Percentiles rank a stretch among this genome's conserved stretches.
Evolutionary conservation across 2,113 vertebrate genomes (phyloP).

Genomic region (Amblyornis subalaris): DNA sequence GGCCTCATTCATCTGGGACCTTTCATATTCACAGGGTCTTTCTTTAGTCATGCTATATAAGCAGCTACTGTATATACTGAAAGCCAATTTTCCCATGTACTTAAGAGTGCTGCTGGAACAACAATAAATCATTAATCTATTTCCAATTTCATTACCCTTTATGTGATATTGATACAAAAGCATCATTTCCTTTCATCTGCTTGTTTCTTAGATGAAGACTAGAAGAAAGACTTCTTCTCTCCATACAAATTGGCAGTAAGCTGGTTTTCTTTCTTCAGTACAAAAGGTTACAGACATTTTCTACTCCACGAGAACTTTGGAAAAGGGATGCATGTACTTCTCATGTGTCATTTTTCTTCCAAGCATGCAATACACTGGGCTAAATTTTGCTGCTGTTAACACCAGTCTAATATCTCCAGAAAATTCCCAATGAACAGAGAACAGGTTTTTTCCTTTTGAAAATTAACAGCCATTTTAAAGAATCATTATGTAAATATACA

Average conservation of each 20-base stretch:
- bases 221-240: constrained; percentile 23
- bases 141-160: constrained; percentile 63
- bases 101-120: constrained; percentile 28
- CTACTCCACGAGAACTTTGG: neutral
- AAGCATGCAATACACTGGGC: neutral
- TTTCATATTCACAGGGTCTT: constrained; percentile 33
- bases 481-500: neutral
- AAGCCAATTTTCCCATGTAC: constrained; percentile 50
- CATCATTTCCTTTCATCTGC: constrained; percentile 9
- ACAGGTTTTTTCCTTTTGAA: neutral
- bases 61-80: constrained; percentile 38
- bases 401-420: neutral
- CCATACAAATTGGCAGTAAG: neutral
- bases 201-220: constrained; percentile 38
- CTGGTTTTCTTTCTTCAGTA: constrained; percentile 14
- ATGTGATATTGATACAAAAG: constrained; percentile 48
- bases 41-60: constrained; percentile 60
- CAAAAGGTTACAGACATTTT: neutral
- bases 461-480: neutral
- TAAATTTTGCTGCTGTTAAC: neutral
- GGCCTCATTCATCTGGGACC: constrained; percentile 37
- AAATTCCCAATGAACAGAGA: neutral
- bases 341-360: neutral
- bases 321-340: neutral
- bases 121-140: constrained; percentile 63